Evolutionary conservation across 2,888 invertebrate species (phyloP).

Genomic region (Callyntrura guangdongensis): DNA sequence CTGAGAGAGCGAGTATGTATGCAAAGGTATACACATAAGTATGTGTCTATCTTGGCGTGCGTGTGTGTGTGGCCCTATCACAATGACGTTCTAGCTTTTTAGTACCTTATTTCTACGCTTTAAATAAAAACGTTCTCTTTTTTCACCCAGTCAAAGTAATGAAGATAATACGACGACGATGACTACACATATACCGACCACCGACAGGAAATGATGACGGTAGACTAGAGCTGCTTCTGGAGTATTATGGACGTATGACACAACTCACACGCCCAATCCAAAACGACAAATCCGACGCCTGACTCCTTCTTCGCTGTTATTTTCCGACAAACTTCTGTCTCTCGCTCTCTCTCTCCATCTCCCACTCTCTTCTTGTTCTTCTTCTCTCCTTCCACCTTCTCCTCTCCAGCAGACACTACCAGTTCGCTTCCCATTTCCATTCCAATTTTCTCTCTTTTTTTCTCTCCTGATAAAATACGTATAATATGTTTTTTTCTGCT

Average conservation of each 20-base stretch:
- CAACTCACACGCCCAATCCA: conserved; percentile 72
- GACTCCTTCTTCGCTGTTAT: conserved; percentile 10
- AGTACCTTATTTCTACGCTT: conserved; percentile 24
- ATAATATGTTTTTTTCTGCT: conserved; percentile 50
- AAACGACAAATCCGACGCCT: conserved; percentile 64
- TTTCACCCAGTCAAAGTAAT: neutral
- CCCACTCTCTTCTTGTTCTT: conserved; percentile 12
- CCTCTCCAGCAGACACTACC: conserved; percentile 12
- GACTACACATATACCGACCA: neutral
- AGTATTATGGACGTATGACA: neutral
- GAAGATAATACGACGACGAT: neutral
- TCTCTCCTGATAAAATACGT: conserved; percentile 41
- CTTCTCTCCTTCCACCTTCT: conserved; percentile 46
- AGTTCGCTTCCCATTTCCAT: conserved; percentile 53
- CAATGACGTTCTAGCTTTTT: neutral
- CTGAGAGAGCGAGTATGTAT: neutral
- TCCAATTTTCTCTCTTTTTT: conserved; percentile 41
- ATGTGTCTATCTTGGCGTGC: neutral
- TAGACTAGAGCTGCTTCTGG: neutral
- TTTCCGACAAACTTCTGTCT: conserved; percentile 38
- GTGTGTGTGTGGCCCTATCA: conserved; percentile 41
- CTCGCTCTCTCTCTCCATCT: conserved; percentile 39
- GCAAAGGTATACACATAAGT: too few relatives aligned
- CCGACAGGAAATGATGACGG: neutral
- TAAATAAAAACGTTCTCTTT: conserved; percentile 34